A percentile compares a stretch with the other conserved stretches of the same genome.
These are phyloP conservation scores for Oxycera nigricornis DNA, from an alignment of 2,888 invertebrate genomes.

Conservation along the genomic window DNA sequence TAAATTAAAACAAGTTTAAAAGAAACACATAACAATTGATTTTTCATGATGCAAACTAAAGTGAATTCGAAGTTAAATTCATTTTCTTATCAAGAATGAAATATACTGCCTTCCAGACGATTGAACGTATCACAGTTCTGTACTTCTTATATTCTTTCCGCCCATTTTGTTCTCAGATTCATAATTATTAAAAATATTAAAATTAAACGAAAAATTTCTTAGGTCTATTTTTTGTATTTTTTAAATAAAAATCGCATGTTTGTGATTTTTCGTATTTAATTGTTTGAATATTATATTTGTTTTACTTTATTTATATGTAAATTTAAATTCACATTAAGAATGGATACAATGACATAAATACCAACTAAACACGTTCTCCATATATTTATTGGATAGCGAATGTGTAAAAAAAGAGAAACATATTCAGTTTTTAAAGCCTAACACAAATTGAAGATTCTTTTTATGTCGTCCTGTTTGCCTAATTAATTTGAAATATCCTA, in stretches of 20 bases:
- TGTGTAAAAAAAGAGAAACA: slow-evolving; percentile 36
- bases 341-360: slow-evolving; percentile 40
- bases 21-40: too few species aligned
- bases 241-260: slow-evolving; percentile 37
- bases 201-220: neutral
- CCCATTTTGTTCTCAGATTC: neutral
- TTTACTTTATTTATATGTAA: slow-evolving; percentile 31
- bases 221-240: neutral
- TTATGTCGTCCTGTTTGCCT: slow-evolving; percentile 10
- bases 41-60: too few species aligned
- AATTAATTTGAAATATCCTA: neutral
- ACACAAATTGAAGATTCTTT: neutral
- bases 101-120: too few species aligned
- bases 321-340: slow-evolving; percentile 38
- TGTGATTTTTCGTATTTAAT: slow-evolving; percentile 33
- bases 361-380: slow-evolving; percentile 21
- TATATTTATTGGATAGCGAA: slow-evolving; percentile 5
- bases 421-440: slow-evolving; percentile 4
- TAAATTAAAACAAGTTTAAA: neutral
- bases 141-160: neutral
- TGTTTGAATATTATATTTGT: slow-evolving; percentile 18
- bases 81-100: too few species aligned
- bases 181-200: neutral
- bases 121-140: too few species aligned
- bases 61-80: too few species aligned